These are phyloP conservation scores for Solenopsis fugax DNA, from an alignment of 1,140 invertebrate genomes.

Conservation along the genomic window DNA sequence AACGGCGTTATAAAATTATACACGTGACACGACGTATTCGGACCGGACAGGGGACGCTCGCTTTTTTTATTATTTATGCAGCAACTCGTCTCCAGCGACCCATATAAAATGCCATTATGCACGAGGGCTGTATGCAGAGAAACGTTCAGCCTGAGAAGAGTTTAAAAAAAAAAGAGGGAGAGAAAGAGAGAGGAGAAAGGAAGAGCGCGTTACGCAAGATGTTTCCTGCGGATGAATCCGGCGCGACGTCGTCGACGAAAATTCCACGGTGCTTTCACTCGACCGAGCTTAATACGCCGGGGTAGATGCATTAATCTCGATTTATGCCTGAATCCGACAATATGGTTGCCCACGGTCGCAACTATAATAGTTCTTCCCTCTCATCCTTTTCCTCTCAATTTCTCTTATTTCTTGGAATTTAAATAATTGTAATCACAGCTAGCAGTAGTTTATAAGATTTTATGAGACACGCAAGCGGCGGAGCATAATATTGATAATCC, in stretches of 20 bases:
- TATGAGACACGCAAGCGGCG: too few relatives aligned
- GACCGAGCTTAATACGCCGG: slow-evolving; percentile 29
- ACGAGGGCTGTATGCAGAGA: slow-evolving; percentile 26
- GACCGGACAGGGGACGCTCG: background rate
- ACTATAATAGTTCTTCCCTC: background rate
- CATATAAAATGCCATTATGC: slow-evolving; percentile 52
- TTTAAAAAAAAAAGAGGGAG: background rate
- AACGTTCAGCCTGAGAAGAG: slow-evolving; percentile 24
- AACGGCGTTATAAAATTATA: slow-evolving; percentile 51
- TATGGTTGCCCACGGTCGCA: background rate
- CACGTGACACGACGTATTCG: slow-evolving; percentile 26
- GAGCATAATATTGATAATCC: too few relatives aligned
- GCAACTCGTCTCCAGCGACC: slow-evolving; percentile 20
- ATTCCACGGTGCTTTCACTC: slow-evolving; percentile 28
- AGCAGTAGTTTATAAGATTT: slow-evolving; percentile 1
- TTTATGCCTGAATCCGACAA: slow-evolving; percentile 28
- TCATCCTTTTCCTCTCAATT: background rate
- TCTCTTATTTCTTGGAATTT: background rate
- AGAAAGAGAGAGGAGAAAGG: background rate
- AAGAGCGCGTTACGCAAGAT: slow-evolving; percentile 38
- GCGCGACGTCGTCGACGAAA: slow-evolving; percentile 53
- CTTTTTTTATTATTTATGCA: slow-evolving; percentile 59
- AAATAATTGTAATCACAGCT: background rate
- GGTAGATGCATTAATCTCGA: slow-evolving; percentile 47
- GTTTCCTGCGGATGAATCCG: slow-evolving; percentile 38